Evolutionary conservation across 2,113 vertebrate species (phyloP), one percentile per base, ranked within the genome.

Genomic region (Phoxinus phoxinus): DNA sequence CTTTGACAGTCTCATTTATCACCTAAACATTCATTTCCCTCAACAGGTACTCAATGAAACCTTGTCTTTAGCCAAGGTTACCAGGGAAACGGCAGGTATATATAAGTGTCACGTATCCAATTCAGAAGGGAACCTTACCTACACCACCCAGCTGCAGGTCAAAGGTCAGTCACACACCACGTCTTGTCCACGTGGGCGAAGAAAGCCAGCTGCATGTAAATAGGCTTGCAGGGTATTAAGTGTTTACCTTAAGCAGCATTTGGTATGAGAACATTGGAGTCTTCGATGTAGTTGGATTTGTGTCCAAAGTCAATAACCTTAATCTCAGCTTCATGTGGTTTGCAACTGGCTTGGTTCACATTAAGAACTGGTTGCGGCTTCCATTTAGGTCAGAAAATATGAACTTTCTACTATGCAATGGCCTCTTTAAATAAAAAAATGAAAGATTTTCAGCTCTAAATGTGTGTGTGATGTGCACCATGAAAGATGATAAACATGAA

Each of bases 21-120:
- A 63, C 58, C 19, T 77, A 37, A 44, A 71, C 67, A 63, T 69
- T 72, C 21, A 74, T 67, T 17, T 74, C 71, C 30, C 44, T 3
- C 85, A 65, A 27, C 84, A 98, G 98, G 96, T 98, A 86, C 94
- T 93, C 88, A 99, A 98, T 59, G 98, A 96, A 59, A 96, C 95
- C 0, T 92, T 99, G 92, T 93, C 92, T 91, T 94, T 99, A 82
- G 91, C 86, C 0, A 89, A 84, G 0, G 96, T 96, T 90, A 95
- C 94, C 8, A 95, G 94, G 3, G 90, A 95, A 91, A 95, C 92
- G 1, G 94, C 97, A 0, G 98, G 98, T 87, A 91, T 95, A 72
- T 99, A 99, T 88, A 97, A 94, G 56, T 99, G 98, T 92, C 96
- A 97, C 0, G 97, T 98, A 1, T 96, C 96, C 90, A 99, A 96